Conservation (phyloP, 1,140 invertebrate species). For the Bombus huntii region DNA sequence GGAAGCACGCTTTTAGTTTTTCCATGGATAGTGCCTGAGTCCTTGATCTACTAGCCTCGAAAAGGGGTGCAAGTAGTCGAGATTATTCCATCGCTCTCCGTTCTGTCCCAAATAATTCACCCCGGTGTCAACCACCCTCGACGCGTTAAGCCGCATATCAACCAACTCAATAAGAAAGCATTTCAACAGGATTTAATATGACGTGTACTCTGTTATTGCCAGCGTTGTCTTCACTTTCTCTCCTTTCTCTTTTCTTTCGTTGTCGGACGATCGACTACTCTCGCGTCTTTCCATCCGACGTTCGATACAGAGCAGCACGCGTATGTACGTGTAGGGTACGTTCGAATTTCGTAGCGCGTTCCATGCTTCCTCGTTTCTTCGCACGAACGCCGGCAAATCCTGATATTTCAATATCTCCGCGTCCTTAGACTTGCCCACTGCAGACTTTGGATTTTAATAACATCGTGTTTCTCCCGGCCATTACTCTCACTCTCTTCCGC, state of each 20-base stretch:
- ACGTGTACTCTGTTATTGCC: conserved; percentile 70
- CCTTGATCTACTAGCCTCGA: not conserved
- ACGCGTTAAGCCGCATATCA: conserved; percentile 62
- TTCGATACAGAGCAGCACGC: not conserved
- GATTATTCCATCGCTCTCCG: conserved; percentile 54
- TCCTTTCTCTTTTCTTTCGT: conserved; percentile 21
- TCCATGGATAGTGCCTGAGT: not conserved
- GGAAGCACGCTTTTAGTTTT: not conserved
- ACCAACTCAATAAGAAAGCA: conserved; percentile 68
- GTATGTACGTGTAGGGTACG: not conserved
- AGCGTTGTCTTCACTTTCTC: conserved; percentile 58
- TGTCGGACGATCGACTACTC: not conserved
- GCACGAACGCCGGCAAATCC: conserved; percentile 2
- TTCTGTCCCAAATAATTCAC: conserved; percentile 47
- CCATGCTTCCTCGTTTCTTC: not conserved
- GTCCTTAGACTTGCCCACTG: not conserved
- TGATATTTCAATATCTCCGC: conserved; percentile 55
- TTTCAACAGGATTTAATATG: conserved; percentile 68
- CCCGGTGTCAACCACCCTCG: conserved; percentile 37
- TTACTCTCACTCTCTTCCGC: conserved; percentile 2
- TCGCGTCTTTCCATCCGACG: not conserved
- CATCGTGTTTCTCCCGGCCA: conserved; percentile 36
- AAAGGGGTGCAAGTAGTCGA: not conserved
- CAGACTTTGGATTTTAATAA: conserved; percentile 56
- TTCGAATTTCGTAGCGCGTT: conserved; percentile 44